Base-by-base conservation (phyloP, 1,140 invertebrate genomes). In the Sinella curviseta region DNA sequence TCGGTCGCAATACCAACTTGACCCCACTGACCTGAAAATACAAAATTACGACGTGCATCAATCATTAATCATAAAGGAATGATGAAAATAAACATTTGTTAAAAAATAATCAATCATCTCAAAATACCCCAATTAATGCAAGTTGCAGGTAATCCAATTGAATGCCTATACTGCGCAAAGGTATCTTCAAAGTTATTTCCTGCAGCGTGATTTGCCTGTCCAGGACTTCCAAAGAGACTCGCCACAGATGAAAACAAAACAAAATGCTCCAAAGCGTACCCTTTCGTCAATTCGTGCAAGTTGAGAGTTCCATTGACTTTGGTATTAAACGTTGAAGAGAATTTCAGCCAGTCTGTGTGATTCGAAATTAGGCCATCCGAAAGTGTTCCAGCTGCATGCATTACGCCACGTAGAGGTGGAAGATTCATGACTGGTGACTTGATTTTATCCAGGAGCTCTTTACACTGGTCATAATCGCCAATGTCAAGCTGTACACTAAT, bases 251-350 rank as follows among this genome's bases (percentile, higher is more conserved):
- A 77, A 31, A 77, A 77, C 17, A 77, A 4, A 33, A 77, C 54
- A 60, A 77, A 77, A 60, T 77, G 55, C 8, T 77, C 76, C 2
- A 77, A 26, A 3, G 26, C 17, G 28, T 30, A n/a, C 1, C 24
- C 26, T 60, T 20, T 55, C 12, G 39, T 55, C 33, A 55, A 28
- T 24, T 77, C 55, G 31, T 77, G 76, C 2, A 77, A 33, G 31
- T 77, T 77, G 8, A 54, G 55, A 77, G 76, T 77, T 55, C 76
- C 76, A 30, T 60, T 30, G 26, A 77, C 31, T 60, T 77, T 77
- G 1, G 76, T 55, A 2, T 55, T 24, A 16, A 77, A 77, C 12
- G 76, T 31, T 12, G 39, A 34, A 2, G 39, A 34, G 31, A 77
- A 77, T n/a, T 48, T 34, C 2, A 24, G n/a, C 31, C 39, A 54